phyloP scores from a whole-genome alignment of 2,888 invertebrate species.

The Ectobius pallidus region DNA sequence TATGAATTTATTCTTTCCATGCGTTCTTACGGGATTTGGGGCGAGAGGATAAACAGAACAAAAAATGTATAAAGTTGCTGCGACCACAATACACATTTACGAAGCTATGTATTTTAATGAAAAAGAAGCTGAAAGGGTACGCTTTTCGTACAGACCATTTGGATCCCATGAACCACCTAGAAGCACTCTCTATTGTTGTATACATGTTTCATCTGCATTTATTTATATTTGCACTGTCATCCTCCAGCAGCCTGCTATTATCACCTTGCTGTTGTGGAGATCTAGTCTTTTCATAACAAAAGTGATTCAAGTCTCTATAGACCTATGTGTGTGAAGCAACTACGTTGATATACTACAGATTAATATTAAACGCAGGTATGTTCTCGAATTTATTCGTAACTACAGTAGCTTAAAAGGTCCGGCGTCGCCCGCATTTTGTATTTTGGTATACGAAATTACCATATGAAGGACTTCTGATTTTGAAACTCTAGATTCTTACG shows the following conservation, averaged over 20 bases:
- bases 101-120: constrained; percentile 15
- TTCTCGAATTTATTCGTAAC: too few species aligned
- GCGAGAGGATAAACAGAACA: neutral
- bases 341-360: too few species aligned
- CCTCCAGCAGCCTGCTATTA: neutral
- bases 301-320: too few species aligned
- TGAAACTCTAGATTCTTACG: too few species aligned
- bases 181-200: neutral
- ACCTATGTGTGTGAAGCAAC: too few species aligned
- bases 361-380: too few species aligned
- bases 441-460: too few species aligned
- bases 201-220: constrained; percentile 2
- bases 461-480: too few species aligned
- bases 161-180: neutral
- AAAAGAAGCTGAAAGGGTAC: neutral
- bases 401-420: too few species aligned
- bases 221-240: neutral
- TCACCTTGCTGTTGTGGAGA: neutral
- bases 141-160: neutral
- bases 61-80: neutral
- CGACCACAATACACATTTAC: neutral
- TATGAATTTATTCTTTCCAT: constrained; percentile 19
- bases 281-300: too few species aligned
- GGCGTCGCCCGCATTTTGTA: too few species aligned
- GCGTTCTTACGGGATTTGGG: constrained; percentile 16